phyloP scores from a whole-genome alignment of 2,113 vertebrate species.

The Dipodomys merriami region DNA sequence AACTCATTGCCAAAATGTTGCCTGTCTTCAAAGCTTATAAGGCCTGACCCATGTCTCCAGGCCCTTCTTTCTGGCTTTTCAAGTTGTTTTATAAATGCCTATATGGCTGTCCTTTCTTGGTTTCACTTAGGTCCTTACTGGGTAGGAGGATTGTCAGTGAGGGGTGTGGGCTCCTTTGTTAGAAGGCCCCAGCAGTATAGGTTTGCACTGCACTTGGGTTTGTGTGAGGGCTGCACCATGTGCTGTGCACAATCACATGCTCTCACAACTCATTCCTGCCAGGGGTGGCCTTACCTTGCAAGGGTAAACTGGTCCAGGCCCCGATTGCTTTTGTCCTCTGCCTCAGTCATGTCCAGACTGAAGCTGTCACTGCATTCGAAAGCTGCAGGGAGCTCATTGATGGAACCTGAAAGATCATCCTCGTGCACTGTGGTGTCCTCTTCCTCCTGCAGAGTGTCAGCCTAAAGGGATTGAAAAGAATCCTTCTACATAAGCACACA shows the following conservation, averaged over 20 bases:
- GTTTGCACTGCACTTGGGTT: background rate
- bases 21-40: slow-evolving; percentile 45
- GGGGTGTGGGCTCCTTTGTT: background rate
- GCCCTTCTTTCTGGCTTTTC: background rate
- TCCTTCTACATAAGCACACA: background rate
- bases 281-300: slow-evolving; percentile 87
- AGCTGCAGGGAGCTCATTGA: slow-evolving; percentile 89
- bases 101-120: background rate
- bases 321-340: slow-evolving; percentile 87
- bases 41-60: background rate
- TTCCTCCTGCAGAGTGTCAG: slow-evolving; percentile 87
- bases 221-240: fast-evolving
- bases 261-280: background rate
- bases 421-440: slow-evolving; percentile 89
- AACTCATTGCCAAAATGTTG: background rate
- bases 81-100: background rate
- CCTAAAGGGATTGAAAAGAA: slow-evolving; percentile 78
- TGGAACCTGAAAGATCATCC: slow-evolving; percentile 90
- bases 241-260: fast-evolving
- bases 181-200: background rate
- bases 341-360: slow-evolving; percentile 88
- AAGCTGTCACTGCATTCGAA: slow-evolving; percentile 90
- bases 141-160: background rate
- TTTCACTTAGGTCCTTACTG: background rate
- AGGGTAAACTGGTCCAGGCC: slow-evolving; percentile 89